A percentile compares a stretch with the other conserved stretches of the same genome.
Evolutionary conservation across 2,888 invertebrate genomes (phyloP).

Genomic region (Beris morrisii): DNA sequence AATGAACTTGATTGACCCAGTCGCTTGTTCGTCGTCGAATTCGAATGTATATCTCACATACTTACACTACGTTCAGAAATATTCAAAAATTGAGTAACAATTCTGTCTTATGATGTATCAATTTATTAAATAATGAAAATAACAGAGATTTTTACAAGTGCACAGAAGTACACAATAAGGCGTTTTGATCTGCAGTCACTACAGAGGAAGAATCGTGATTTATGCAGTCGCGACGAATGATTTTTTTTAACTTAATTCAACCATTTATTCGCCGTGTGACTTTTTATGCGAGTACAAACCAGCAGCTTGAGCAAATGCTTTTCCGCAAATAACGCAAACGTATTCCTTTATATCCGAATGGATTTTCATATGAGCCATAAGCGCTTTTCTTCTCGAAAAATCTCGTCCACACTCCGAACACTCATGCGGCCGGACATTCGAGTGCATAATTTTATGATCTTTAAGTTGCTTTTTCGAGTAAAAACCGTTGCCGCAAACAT

Average conservation of each 20-base stretch:
- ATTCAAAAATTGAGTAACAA: no score
- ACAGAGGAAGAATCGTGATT: no score
- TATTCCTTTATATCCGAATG: slow-evolving; percentile 38
- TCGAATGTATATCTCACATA: no score
- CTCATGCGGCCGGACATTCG: slow-evolving; percentile 33
- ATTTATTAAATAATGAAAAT: no score
- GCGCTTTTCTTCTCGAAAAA: slow-evolving; percentile 36
- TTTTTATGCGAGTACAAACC: slow-evolving; percentile 42
- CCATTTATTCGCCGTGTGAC: slow-evolving; percentile 29
- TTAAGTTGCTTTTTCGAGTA: slow-evolving; percentile 36
- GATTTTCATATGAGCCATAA: slow-evolving; percentile 39
- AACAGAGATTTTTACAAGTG: no score
- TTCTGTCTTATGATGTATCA: no score
- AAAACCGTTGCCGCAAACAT: slow-evolving; percentile 39
- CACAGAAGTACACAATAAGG: no score
- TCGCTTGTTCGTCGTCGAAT: no score
- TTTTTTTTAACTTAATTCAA: background rate
- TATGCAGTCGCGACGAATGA: background rate
- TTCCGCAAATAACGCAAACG: slow-evolving; percentile 39
- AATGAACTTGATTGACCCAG: no score
- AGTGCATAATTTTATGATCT: slow-evolving; percentile 38
- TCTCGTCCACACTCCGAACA: slow-evolving; percentile 35
- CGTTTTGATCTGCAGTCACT: no score
- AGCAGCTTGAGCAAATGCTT: slow-evolving; percentile 40
- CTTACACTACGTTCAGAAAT: no score